phyloP scores from a whole-genome alignment of 2,113 vertebrate species.

The Cottus gobio region DNA sequence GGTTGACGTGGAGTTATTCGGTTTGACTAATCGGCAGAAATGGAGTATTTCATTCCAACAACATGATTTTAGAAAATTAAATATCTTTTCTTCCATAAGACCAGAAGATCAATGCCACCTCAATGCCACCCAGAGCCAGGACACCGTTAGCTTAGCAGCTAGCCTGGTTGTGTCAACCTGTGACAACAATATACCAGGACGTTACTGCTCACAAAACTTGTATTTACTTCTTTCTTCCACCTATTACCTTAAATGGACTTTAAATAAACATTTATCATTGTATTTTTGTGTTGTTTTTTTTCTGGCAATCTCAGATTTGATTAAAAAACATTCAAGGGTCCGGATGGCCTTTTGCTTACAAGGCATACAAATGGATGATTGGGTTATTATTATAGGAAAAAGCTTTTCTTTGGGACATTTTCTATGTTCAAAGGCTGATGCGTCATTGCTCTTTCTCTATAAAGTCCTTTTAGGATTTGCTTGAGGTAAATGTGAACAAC shows the following conservation, averaged over 20 bases:
- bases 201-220: background rate
- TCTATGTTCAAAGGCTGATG: background rate
- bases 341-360: background rate
- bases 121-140: background rate
- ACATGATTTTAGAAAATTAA: no score
- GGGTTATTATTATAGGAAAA: background rate
- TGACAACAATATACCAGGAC: background rate
- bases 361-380: slow-evolving; percentile 10
- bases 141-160: background rate
- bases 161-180: background rate
- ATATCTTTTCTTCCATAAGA: slow-evolving; percentile 1
- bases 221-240: background rate
- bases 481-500: background rate
- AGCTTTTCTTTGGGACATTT: background rate
- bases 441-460: background rate
- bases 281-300: slow-evolving; percentile 23
- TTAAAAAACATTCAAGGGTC: slow-evolving; percentile 34
- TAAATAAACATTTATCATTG: background rate
- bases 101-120: slow-evolving; percentile 5
- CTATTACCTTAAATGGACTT: background rate
- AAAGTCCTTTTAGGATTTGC: background rate
- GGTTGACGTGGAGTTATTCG: background rate
- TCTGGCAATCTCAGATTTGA: slow-evolving; percentile 38
- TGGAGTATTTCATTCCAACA: no score
- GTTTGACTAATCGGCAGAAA: background rate